Conservation (phyloP, 2,113 vertebrate genomes). For the Bostrychus sinensis region DNA sequence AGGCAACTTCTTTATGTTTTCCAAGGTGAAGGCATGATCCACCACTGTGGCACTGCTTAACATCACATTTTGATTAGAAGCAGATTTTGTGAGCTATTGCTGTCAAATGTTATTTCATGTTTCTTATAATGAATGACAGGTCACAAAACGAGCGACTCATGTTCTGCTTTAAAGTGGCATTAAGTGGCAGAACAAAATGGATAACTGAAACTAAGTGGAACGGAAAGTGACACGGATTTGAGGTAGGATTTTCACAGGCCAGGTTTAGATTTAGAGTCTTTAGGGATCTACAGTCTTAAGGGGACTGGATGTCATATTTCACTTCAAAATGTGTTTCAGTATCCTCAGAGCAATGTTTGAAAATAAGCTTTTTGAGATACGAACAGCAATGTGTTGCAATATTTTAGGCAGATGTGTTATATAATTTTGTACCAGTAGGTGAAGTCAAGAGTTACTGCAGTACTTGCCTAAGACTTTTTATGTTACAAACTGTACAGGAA, state of each 20-base stretch:
- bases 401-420: neutral
- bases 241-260: neutral
- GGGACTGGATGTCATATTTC: neutral
- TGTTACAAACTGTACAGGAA: no score
- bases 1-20: neutral
- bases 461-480: no score
- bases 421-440: no score
- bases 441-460: no score
- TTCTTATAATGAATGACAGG: conserved; percentile 5
- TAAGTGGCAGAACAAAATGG: conserved; percentile 6
- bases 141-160: neutral
- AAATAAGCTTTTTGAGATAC: neutral
- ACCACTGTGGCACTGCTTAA: neutral
- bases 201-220: conserved; percentile 4
- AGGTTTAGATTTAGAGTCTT: neutral
- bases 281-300: neutral
- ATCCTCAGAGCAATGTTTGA: neutral
- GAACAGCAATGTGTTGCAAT: neutral
- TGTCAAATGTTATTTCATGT: conserved; percentile 14
- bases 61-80: conserved; percentile 4
- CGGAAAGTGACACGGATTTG: conserved; percentile 4
- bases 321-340: neutral
- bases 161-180: conserved; percentile 12
- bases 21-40: neutral
- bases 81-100: neutral